phyloP scores from a whole-genome alignment of 2,797 vertebrate genomes.

The Halcyon smyrnensis region DNA sequence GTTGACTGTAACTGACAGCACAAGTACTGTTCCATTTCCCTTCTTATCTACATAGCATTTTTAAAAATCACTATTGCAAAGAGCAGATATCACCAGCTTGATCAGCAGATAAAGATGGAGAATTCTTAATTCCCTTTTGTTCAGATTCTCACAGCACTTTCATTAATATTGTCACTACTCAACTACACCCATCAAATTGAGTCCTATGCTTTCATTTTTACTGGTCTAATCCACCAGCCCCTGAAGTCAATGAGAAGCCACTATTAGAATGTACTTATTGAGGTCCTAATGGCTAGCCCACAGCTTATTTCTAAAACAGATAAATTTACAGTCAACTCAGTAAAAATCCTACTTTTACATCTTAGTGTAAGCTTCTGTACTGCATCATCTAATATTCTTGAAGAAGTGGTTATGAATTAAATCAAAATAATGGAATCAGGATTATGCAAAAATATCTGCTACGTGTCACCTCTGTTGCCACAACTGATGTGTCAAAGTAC shows the following conservation, averaged over 20 bases:
- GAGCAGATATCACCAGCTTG: neutral
- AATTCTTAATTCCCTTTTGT: neutral
- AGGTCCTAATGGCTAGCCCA: neutral
- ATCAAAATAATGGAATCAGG: neutral
- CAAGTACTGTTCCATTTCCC: neutral
- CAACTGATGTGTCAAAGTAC: neutral
- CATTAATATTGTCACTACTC: neutral
- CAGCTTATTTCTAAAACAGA: neutral
- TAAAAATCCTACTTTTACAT: conserved; percentile 3
- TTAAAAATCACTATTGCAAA: neutral
- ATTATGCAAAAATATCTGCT: neutral
- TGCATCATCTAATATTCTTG: neutral
- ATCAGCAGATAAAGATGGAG: neutral
- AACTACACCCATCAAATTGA: fast-evolving
- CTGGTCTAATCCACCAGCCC: neutral
- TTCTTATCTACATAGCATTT: neutral
- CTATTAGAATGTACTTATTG: neutral
- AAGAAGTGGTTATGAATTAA: neutral
- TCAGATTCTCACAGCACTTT: neutral
- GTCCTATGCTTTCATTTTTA: neutral
- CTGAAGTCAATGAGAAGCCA: neutral
- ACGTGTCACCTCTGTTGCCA: neutral
- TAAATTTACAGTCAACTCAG: neutral
- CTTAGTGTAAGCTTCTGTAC: neutral
- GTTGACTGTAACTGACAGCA: neutral